A percentile compares a stretch with the other conserved stretches of the same genome.
phyloP scores from a whole-genome alignment of 2,113 vertebrate species.

The Centrocercus urophasianus region DNA sequence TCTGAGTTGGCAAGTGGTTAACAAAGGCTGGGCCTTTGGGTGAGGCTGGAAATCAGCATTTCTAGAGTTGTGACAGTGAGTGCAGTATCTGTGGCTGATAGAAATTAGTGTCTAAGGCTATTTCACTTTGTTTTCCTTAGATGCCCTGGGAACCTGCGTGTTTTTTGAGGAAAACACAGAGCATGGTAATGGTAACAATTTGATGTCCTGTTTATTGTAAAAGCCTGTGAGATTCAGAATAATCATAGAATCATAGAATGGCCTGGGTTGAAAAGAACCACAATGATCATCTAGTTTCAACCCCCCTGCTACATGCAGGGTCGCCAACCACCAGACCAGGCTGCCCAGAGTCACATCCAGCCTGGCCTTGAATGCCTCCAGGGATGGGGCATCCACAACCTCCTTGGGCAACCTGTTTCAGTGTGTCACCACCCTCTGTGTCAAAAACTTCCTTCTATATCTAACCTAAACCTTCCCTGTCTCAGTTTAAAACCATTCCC shows the following conservation, averaged over 20 bases:
- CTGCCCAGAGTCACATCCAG: no score
- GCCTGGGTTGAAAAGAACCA: no score
- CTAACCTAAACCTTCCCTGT: no score
- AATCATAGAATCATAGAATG: not conserved
- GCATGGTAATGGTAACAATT: slow-evolving; percentile 76
- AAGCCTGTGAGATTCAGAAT: not conserved
- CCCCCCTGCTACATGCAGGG: no score
- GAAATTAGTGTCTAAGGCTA: not conserved
- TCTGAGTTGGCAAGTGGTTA: not conserved
- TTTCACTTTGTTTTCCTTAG: slow-evolving; percentile 71
- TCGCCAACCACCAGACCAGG: no score
- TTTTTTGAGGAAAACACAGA: slow-evolving; percentile 89
- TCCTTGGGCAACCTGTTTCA: no score
- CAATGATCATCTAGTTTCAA: no score
- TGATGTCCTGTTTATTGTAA: not conserved
- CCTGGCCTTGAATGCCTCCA: no score
- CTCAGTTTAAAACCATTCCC: no score
- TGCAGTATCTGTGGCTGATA: not conserved
- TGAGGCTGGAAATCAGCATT: not conserved
- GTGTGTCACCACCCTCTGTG: no score
- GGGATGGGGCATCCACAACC: no score
- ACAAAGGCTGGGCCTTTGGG: not conserved
- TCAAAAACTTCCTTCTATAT: no score
- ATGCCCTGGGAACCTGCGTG: slow-evolving; percentile 90
- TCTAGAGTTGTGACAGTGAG: not conserved